Evolutionary conservation across 2,888 invertebrate species (phyloP), one percentile per base, ranked within the genome.

Genomic region (Caenorhabditis angaria): DNA sequence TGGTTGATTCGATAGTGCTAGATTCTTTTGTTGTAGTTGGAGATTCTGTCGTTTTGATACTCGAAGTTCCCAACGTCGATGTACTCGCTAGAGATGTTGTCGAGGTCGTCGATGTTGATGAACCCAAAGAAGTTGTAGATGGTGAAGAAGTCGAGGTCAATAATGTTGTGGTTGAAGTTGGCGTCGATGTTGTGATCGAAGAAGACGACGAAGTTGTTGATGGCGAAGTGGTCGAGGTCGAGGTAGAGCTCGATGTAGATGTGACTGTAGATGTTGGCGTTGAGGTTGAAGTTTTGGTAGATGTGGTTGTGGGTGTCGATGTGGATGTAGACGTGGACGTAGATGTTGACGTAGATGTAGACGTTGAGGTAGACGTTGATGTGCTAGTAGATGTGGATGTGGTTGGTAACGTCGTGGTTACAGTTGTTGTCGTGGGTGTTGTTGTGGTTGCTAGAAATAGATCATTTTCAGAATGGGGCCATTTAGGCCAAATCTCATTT

Each of bases 241-340:
- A 27, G 6, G 70, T 70, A 5, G 62, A 60, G 3, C 64, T 60
- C 1, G 61, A 27, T 22, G 57, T 61, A 32, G 48, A 41, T 10
- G 64, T 57, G 14, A 61, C 18, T 14, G 35, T 8, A 27, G 41
- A 57, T 28, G 55, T 63, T 28, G 62, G 62, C 22, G 56, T 58
- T 54, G 24, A n/a, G 22, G 54, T 51, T 32, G 63, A 29, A 2
- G 65, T 65, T 18, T 24, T 27, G 10, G 35, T 28, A 18, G 65
- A 56, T 25, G 63, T 67, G 5, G 63, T 59, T 62, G 57, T 54
- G 1, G 67, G 27, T 1, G 25, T 47, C 22, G 59, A 20, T 20
- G 24, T 47, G 3, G 25, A 20, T 12, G 2, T 18, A 6, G 20
- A 14, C 1, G 35, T 57, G 5, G 57, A 12, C 18, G 29, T 48